Evolutionary conservation across 2,113 vertebrate genomes (phyloP).

Genomic region (Indicator indicator): DNA sequence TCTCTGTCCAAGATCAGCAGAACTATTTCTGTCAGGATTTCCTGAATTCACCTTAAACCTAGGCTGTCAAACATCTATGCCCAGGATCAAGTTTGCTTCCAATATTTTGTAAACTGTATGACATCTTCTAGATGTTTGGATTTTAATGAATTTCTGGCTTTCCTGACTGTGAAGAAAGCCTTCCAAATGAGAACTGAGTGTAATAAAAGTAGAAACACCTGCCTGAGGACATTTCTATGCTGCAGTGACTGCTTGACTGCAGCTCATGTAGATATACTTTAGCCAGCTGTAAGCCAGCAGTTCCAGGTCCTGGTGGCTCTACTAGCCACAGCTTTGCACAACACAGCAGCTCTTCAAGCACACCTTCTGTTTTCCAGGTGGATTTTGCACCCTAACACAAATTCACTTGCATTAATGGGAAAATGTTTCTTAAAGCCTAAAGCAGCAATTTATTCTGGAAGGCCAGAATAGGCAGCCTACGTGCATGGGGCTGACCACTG

Average conservation of each 20-base stretch:
- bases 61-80: background rate
- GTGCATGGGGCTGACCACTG: rapidly evolving
- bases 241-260: slow-evolving; percentile 14
- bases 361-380: background rate
- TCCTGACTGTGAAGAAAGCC: background rate
- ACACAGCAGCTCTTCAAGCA: background rate
- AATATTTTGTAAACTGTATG: background rate
- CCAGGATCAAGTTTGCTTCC: background rate
- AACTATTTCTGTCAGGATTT: background rate
- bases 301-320: background rate
- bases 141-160: slow-evolving; percentile 2
- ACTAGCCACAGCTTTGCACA: background rate
- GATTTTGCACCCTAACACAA: background rate
- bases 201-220: slow-evolving; percentile 29
- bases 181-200: background rate
- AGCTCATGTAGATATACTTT: background rate
- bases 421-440: background rate
- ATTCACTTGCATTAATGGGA: background rate
- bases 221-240: slow-evolving; percentile 18
- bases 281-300: background rate
- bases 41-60: background rate
- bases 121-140: slow-evolving; percentile 4
- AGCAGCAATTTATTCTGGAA: background rate
- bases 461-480: background rate
- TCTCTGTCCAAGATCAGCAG: background rate